Conservation (phyloP, 2,113 vertebrate genomes). For the Gnathonemus echidnorhynchus region DNA sequence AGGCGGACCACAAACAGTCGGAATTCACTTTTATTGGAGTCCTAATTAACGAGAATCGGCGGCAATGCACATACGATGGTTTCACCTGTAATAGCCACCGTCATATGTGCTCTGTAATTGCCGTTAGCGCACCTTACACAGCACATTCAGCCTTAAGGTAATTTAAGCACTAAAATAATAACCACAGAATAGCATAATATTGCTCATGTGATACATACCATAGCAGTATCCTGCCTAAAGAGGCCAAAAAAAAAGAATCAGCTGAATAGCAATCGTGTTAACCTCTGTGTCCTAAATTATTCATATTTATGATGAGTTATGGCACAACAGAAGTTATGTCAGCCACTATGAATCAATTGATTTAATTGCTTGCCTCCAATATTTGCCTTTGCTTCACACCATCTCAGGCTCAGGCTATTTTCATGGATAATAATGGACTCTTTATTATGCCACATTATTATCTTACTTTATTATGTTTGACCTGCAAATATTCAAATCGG, state of each 20-base stretch:
- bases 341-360: background rate
- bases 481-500: conserved; percentile 21
- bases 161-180: background rate
- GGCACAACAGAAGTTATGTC: conserved; percentile 3
- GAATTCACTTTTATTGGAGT: background rate
- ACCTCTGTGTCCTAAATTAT: conserved; percentile 11
- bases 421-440: conserved; percentile 7
- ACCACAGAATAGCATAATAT: background rate
- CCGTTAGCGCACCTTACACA: background rate
- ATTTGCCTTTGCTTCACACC: background rate
- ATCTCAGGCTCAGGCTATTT: background rate
- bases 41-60: background rate
- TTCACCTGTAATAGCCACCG: background rate
- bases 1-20: background rate
- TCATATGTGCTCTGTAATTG: background rate
- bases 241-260: conserved; percentile 6
- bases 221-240: background rate
- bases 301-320: conserved; percentile 9
- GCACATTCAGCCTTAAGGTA: background rate
- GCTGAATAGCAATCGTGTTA: background rate
- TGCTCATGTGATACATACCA: background rate
- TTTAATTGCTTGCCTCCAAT: conserved; percentile 12
- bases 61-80: background rate
- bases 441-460: conserved; percentile 16
- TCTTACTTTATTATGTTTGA: conserved; percentile 15